phyloP scores from a whole-genome alignment of 1,140 invertebrate genomes.

The Lordiphosa stackelbergi region DNA sequence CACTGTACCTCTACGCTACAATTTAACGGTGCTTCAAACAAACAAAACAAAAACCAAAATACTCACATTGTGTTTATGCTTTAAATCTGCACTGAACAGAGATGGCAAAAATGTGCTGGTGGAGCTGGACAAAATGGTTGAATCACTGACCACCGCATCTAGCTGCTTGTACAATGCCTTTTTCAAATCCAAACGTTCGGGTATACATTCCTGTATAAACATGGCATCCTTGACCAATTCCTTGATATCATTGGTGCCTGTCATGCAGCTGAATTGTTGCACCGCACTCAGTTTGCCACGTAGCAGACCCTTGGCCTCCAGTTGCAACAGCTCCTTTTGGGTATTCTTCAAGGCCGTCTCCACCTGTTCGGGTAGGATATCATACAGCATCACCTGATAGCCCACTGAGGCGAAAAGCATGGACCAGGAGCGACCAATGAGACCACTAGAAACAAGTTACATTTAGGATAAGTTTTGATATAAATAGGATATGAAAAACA shows the following conservation, averaged over 20 bases:
- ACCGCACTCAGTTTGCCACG: constrained; percentile 85
- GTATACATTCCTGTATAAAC: constrained; percentile 94
- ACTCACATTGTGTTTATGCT: constrained; percentile 83
- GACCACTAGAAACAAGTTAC: constrained; percentile 80
- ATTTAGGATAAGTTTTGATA: neutral
- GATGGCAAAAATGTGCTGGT: constrained; percentile 94
- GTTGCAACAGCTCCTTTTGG: constrained; percentile 83
- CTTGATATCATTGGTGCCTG: constrained; percentile 83
- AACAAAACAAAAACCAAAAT: neutral
- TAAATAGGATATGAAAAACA: no score
- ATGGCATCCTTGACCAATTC: constrained; percentile 85
- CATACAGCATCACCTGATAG: constrained; percentile 91
- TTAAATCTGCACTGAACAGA: constrained; percentile 87
- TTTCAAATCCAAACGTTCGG: constrained; percentile 92
- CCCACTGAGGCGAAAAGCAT: constrained; percentile 97
- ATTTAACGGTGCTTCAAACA: no score
- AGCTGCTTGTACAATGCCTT: constrained; percentile 87
- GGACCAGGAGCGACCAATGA: constrained; percentile 96
- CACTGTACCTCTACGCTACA: no score
- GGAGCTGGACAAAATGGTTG: constrained; percentile 91
- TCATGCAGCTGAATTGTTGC: constrained; percentile 87
- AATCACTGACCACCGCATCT: constrained; percentile 85
- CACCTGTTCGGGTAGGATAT: constrained; percentile 87
- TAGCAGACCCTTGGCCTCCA: constrained; percentile 85
- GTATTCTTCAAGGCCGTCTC: constrained; percentile 86